Evolutionary conservation across 2,888 invertebrate species (phyloP).

Genomic region (Gymnocheta viridis): DNA sequence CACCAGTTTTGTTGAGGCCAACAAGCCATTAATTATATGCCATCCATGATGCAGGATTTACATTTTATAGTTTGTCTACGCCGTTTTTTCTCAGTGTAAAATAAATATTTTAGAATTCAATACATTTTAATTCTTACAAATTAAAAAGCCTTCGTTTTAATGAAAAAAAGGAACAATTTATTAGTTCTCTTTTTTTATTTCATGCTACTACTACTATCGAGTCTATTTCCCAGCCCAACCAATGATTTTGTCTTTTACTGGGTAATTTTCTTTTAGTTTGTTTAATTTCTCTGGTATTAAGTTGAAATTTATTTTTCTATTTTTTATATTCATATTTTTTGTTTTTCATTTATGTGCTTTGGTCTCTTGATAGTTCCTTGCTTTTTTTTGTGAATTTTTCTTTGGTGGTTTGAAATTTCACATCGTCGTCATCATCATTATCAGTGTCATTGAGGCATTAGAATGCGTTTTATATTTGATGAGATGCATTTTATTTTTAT

Average conservation of each 20-base stretch:
- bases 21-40: no score
- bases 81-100: background rate
- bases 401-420: conserved; percentile 58
- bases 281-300: conserved; percentile 7
- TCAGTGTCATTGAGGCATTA: conserved; percentile 56
- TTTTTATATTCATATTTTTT: conserved; percentile 12
- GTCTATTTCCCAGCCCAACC: background rate
- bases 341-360: background rate
- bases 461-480: conserved; percentile 54
- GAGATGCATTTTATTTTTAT: conserved; percentile 42
- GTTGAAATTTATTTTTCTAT: background rate
- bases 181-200: background rate
- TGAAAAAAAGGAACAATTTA: background rate
- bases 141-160: background rate
- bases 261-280: background rate
- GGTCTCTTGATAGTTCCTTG: conserved; percentile 34
- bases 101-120: background rate
- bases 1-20: no score
- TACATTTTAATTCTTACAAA: background rate
- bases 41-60: no score
- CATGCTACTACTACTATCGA: background rate
- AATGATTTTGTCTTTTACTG: background rate
- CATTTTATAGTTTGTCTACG: no score
- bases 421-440: conserved; percentile 36
- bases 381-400: conserved; percentile 5